phyloP scores from a whole-genome alignment of 2,113 vertebrate species.

The Megaleporinus macrocephalus region DNA sequence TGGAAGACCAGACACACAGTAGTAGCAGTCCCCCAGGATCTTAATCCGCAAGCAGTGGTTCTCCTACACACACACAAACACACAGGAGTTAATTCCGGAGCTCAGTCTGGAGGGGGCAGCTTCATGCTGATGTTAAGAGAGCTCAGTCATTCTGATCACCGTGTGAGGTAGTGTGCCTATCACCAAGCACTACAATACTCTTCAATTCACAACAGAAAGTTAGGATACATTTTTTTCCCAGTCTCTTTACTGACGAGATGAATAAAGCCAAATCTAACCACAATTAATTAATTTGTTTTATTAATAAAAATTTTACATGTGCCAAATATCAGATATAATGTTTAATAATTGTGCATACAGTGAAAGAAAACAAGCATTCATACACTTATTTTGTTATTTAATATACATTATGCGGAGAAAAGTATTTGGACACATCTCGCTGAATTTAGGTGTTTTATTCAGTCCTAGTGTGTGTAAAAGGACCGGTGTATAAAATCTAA shows the following conservation, averaged over 20 bases:
- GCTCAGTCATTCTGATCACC: slow-evolving; percentile 19
- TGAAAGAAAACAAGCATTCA: too few relatives aligned
- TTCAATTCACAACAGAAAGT: slow-evolving; percentile 19
- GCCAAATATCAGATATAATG: not conserved
- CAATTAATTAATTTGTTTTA: too few relatives aligned
- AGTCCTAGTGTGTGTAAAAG: too few relatives aligned
- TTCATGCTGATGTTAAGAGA: slow-evolving; percentile 29
- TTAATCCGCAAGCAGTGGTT: slow-evolving; percentile 97
- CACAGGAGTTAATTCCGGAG: slow-evolving; percentile 41
- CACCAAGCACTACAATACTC: slow-evolving; percentile 26
- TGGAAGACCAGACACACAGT: slow-evolving; percentile 92
- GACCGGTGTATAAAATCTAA: too few relatives aligned
- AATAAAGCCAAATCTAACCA: not conserved
- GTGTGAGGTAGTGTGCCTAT: slow-evolving; percentile 12
- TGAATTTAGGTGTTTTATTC: too few relatives aligned
- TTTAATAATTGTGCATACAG: not conserved
- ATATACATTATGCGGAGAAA: too few relatives aligned
- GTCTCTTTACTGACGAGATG: not conserved
- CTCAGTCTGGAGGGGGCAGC: slow-evolving; percentile 25
- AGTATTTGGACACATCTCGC: too few relatives aligned
- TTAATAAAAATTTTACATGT: too few relatives aligned
- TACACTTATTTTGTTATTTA: too few relatives aligned
- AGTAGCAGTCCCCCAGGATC: slow-evolving; percentile 96
- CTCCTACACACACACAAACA: slow-evolving; percentile 75
- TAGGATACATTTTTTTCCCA: not conserved